phyloP scores from a whole-genome alignment of 2,888 invertebrate species.

The Sialis lutaria region DNA sequence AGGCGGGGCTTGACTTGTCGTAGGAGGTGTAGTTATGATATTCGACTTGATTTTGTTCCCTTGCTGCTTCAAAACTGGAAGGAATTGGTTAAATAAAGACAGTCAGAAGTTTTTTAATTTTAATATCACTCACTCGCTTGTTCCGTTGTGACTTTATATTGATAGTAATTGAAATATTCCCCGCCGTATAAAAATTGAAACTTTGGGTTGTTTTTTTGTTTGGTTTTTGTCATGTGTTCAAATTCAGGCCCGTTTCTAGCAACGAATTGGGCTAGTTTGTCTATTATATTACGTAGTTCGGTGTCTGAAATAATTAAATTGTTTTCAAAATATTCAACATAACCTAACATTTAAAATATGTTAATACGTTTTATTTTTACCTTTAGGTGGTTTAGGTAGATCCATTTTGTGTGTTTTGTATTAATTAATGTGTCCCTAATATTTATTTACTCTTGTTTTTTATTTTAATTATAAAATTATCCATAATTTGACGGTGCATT shows the following conservation, averaged over 20 bases:
- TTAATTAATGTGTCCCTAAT: no score
- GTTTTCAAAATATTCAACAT: not conserved
- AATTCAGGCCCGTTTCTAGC: slow-evolving; percentile 99
- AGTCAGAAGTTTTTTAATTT: slow-evolving; percentile 8
- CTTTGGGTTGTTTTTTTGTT: slow-evolving; percentile 94
- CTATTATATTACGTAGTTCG: slow-evolving; percentile 92
- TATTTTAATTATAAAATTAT: no score
- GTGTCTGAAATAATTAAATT: slow-evolving; percentile 44
- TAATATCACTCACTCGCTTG: slow-evolving; percentile 66
- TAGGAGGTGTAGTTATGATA: slow-evolving; percentile 4
- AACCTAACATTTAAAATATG: no score
- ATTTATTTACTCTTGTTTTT: no score
- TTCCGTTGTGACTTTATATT: slow-evolving; percentile 87
- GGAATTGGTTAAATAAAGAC: not conserved
- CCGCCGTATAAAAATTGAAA: slow-evolving; percentile 96
- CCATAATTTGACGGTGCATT: no score
- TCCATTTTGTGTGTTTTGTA: no score
- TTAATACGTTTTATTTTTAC: no score
- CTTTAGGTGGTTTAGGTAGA: no score
- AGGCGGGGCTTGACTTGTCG: slow-evolving; percentile 12
- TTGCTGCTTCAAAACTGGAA: slow-evolving; percentile 56
- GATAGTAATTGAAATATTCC: slow-evolving; percentile 90
- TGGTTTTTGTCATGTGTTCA: slow-evolving; percentile 96
- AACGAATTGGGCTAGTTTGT: slow-evolving; percentile 96
- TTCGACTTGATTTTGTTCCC: slow-evolving; percentile 25